A percentile compares a stretch with the other conserved stretches of the same genome.
Conservation (phyloP, 2,113 vertebrate genomes). For the Dasyprocta punctata region DNA sequence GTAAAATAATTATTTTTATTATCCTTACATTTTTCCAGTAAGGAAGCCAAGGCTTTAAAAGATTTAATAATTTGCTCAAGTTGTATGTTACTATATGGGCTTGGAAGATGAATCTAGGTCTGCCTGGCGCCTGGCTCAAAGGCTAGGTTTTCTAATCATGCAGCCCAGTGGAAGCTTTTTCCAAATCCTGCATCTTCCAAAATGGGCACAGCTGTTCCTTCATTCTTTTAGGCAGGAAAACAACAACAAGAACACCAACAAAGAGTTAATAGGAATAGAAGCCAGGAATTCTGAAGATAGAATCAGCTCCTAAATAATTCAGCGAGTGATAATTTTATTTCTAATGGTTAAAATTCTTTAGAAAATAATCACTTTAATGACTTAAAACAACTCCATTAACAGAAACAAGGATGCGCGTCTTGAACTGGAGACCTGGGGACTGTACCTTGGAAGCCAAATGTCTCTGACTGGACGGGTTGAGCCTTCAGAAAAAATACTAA, state of each 20-base stretch:
- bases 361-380: background rate
- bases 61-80: background rate
- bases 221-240: background rate
- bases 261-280: background rate
- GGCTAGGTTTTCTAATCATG: background rate
- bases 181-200: background rate
- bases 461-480: slow-evolving; percentile 75
- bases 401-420: slow-evolving; percentile 78
- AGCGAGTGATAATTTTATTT: background rate
- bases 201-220: background rate
- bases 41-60: background rate
- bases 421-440: slow-evolving; percentile 79
- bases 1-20: background rate
- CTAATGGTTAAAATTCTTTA: background rate
- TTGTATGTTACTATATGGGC: background rate
- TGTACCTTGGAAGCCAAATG: slow-evolving; percentile 67
- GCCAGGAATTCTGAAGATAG: background rate
- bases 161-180: background rate
- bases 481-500: slow-evolving; percentile 73
- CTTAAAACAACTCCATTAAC: slow-evolving; percentile 55
- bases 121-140: background rate
- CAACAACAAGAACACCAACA: background rate
- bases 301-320: background rate
- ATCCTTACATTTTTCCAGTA: background rate
- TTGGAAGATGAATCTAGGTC: background rate